Percentiles rank a stretch among this genome's conserved stretches.
Conservation (phyloP, 1,140 invertebrate genomes). For the Wasmannia auropunctata region DNA sequence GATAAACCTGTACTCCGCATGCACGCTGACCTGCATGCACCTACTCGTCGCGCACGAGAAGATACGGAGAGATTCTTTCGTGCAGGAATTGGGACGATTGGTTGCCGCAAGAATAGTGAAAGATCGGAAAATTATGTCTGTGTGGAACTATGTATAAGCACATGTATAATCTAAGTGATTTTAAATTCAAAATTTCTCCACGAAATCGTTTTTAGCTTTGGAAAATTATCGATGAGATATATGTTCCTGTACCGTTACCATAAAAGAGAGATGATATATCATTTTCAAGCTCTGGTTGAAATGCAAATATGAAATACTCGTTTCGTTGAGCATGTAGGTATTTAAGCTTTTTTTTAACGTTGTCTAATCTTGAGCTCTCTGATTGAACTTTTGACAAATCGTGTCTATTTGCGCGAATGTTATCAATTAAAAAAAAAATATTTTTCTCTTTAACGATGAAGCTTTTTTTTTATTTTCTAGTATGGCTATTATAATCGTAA, state of each 20-base stretch:
- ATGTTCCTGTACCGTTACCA: not conserved
- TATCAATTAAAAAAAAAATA: not conserved
- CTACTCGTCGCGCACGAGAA: not conserved
- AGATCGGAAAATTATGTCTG: slow-evolving; percentile 7
- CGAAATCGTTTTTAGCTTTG: not conserved
- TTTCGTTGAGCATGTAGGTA: not conserved
- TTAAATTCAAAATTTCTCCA: slow-evolving; percentile 14
- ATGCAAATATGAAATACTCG: not conserved
- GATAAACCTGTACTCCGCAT: not conserved
- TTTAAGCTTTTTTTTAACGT: not conserved
- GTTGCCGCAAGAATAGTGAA: slow-evolving; percentile 8
- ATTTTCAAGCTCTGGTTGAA: slow-evolving; percentile 13
- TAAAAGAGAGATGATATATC: not conserved
- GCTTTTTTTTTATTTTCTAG: not conserved
- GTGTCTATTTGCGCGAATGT: not conserved
- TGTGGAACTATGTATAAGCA: not conserved
- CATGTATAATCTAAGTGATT: not conserved
- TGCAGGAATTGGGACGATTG: slow-evolving; percentile 1
- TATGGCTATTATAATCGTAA: not conserved
- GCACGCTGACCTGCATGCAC: slow-evolving; percentile 6
- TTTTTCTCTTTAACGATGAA: not conserved
- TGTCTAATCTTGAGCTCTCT: not conserved
- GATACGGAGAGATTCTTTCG: slow-evolving; percentile 4
- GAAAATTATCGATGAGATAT: not conserved
- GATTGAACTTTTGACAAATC: not conserved